Evolutionary conservation across 2,797 vertebrate genomes (phyloP).

Genomic region (Chrysocyon brachyurus): DNA sequence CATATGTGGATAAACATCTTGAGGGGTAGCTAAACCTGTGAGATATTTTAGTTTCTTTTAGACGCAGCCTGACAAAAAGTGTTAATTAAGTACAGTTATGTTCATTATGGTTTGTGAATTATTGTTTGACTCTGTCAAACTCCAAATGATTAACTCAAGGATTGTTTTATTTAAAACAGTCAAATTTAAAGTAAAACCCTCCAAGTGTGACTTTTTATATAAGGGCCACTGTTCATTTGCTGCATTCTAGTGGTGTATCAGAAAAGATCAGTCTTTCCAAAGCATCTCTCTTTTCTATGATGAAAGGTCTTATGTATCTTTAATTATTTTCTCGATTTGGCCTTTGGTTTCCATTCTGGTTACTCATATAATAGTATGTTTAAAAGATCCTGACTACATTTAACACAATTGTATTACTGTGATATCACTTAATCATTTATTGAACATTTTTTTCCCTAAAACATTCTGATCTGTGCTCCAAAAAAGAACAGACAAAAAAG

Average conservation of each 20-base stretch:
- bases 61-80: background rate
- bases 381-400: slow-evolving; percentile 13
- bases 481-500: slow-evolving; percentile 4
- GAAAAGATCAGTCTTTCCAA: slow-evolving; percentile 19
- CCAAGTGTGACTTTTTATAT: background rate
- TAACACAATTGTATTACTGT: background rate
- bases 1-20: background rate
- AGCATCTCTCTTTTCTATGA: background rate
- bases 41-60: slow-evolving; percentile 52
- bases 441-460: slow-evolving; percentile 47
- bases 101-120: slow-evolving; percentile 47
- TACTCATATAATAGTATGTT: slow-evolving; percentile 24
- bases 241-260: background rate
- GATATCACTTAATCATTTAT: slow-evolving; percentile 3
- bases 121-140: slow-evolving; percentile 33
- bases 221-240: background rate
- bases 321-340: background rate
- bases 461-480: slow-evolving; percentile 3
- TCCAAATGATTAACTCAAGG: slow-evolving; percentile 24
- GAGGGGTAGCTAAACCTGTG: background rate
- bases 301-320: slow-evolving; percentile 12
- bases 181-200: background rate
- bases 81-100: slow-evolving; percentile 14
- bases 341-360: background rate
- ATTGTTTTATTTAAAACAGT: slow-evolving; percentile 24